phyloP scores from a whole-genome alignment of 2,113 vertebrate species.

The Leucosticte australis region DNA sequence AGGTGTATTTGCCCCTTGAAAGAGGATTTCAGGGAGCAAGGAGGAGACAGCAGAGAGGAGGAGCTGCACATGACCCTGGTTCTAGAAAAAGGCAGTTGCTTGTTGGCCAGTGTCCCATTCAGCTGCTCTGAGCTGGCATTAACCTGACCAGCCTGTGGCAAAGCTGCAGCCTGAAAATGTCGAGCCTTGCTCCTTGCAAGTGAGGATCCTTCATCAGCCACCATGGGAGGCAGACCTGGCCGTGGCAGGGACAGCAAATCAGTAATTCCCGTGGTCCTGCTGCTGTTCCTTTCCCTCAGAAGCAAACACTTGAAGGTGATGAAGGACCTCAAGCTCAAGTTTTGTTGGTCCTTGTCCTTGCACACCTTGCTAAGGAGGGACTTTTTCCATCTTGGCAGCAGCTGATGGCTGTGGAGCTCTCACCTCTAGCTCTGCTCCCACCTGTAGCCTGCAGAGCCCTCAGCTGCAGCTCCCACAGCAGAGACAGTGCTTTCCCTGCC shows the following conservation, averaged over 20 bases:
- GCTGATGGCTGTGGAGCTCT: background rate
- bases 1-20: background rate
- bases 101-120: background rate
- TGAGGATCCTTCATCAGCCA: background rate
- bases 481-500: background rate
- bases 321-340: background rate
- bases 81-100: background rate
- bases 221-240: background rate
- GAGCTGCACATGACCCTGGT: background rate
- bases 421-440: background rate
- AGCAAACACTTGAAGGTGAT: background rate
- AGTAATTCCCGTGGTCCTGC: background rate
- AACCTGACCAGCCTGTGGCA: background rate
- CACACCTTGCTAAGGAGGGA: background rate
- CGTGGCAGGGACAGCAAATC: background rate
- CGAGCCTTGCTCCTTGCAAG: background rate
- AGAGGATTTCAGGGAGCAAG: background rate
- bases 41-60: background rate
- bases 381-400: background rate
- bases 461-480: background rate
- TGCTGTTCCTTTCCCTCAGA: background rate
- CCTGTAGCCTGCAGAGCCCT: background rate
- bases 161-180: background rate
- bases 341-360: background rate
- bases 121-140: background rate